Evolutionary conservation across 2,888 invertebrate species (phyloP).

Genomic region (Magallana nippona): DNA sequence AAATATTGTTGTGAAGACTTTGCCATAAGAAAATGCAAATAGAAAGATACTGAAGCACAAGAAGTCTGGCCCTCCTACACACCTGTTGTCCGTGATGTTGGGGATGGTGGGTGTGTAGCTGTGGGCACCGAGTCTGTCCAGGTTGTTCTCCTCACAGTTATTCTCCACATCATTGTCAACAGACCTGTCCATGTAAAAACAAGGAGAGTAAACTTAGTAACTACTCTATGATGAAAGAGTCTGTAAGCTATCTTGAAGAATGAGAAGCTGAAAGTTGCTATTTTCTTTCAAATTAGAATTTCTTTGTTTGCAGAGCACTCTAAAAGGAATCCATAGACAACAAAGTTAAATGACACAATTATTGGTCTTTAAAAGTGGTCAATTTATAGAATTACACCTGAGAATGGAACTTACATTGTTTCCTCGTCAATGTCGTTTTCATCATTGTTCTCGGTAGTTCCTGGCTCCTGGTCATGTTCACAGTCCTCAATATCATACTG

Average conservation of each 20-base stretch:
- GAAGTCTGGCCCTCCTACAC: background rate
- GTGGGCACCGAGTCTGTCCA: conserved; percentile 70
- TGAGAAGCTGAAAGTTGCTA: too few relatives aligned
- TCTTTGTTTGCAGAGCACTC: too few relatives aligned
- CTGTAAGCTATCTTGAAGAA: background rate
- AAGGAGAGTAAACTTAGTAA: background rate
- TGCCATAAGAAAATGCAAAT: background rate
- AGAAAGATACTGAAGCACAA: background rate
- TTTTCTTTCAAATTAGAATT: too few relatives aligned
- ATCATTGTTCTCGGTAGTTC: conserved; percentile 81
- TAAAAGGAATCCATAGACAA: too few relatives aligned
- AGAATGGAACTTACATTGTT: conserved; percentile 83
- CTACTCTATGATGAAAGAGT: background rate
- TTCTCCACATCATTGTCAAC: conserved; percentile 88
- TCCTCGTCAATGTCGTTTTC: conserved; percentile 93
- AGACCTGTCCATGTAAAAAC: conserved; percentile 64
- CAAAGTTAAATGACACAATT: too few relatives aligned
- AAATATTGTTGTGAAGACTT: too few relatives aligned
- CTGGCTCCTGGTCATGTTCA: conserved; percentile 45
- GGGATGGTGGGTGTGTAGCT: conserved; percentile 33
- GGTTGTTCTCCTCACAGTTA: conserved; percentile 65
- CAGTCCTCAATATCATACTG: conserved; percentile 34
- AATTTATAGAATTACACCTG: too few relatives aligned
- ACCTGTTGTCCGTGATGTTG: conserved; percentile 13
- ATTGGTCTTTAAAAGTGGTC: too few relatives aligned